These are phyloP conservation scores for Myoxocephalus aenaeus DNA, from an alignment of 2,797 vertebrate genomes.

Conservation along the genomic window DNA sequence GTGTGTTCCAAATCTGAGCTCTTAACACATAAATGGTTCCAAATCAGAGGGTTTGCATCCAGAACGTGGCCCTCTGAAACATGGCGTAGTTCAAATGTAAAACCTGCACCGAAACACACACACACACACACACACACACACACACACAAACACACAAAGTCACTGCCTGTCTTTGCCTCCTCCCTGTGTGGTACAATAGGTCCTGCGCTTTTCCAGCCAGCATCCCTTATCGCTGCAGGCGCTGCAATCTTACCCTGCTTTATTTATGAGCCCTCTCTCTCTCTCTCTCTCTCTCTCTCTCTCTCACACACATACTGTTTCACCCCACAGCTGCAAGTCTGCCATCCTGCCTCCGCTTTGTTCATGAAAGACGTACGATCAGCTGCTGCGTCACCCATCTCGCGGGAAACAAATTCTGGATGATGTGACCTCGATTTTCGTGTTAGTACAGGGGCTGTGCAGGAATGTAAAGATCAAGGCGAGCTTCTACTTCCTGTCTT, in stretches of 20 bases:
- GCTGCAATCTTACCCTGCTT: conserved; percentile 64
- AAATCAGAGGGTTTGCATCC: background rate
- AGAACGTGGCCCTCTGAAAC: background rate
- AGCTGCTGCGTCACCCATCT: conserved; percentile 6
- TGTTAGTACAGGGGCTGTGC: conserved; percentile 15
- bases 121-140: background rate
- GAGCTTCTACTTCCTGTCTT: conserved; percentile 21
- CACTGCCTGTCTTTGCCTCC: conserved; percentile 32
- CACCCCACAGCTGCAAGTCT: conserved; percentile 19
- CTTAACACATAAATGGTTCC: background rate
- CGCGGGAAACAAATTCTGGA: conserved; percentile 15
- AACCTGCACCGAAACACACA: background rate
- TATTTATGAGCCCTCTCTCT: conserved; percentile 71
- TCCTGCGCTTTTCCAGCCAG: conserved; percentile 51
- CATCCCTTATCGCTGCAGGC: conserved; percentile 65
- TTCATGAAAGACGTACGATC: conserved; percentile 41
- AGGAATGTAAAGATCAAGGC: conserved; percentile 38
- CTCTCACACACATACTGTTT: background rate
- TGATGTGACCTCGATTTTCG: conserved; percentile 40
- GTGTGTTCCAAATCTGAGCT: no score
- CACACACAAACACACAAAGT: background rate
- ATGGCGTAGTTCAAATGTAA: background rate
- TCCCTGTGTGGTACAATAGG: conserved; percentile 50
- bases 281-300: no score
- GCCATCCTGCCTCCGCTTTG: conserved; percentile 3